Evolutionary conservation across 2,113 vertebrate species (phyloP), one percentile per base, ranked within the genome.

Genomic region (Malurus cyaneus): DNA sequence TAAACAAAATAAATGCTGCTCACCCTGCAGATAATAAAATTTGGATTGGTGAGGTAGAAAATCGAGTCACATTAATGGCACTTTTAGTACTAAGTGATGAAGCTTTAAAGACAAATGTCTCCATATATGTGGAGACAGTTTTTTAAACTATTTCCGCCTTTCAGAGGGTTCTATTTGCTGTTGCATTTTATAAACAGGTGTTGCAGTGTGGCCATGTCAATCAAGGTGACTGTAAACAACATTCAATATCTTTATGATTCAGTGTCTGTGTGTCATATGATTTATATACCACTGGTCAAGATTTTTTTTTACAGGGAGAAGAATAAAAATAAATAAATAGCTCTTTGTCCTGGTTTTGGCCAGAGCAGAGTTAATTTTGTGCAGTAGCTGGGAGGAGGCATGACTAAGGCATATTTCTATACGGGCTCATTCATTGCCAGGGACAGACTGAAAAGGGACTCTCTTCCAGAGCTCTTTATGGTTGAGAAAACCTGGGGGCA

Each of bases 391-490:
- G 32, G 56, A 11, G 8, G 6, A 5, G 16, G 5, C 50, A 41
- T 34, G 20, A 34, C 18, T 47, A 49, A 49, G 29, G 8, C 4
- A 15, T 41, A 57, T n/a, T 49, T 41, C 34, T 24, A 5, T 49
- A 41, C 10, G 8, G 19, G 44, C 28, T 69, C 64, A 23, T 6
- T 52, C 24, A 44, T 32, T 52, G 7, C 18, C 46, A 21, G 6
- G 4, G 14, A 12, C 25, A 36, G 18, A 14, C 16, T 26, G 7
- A 86, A 41, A 52, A 52, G 11, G 7, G 9, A 5, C 5, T 32
- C 14, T 52, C 11, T 67, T 71, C 20, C 7, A 0, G 2, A 20
- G 8, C 18, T 79, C 8, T 16, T 66, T 25, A 14, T 0, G 3
- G 14, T 41, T 14, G 9, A 29, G 34, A 65, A 81, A 60, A 50